Percentiles rank a stretch among this genome's conserved stretches.
Evolutionary conservation across 2,888 invertebrate species (phyloP).

Genomic region (Axea sp.): DNA sequence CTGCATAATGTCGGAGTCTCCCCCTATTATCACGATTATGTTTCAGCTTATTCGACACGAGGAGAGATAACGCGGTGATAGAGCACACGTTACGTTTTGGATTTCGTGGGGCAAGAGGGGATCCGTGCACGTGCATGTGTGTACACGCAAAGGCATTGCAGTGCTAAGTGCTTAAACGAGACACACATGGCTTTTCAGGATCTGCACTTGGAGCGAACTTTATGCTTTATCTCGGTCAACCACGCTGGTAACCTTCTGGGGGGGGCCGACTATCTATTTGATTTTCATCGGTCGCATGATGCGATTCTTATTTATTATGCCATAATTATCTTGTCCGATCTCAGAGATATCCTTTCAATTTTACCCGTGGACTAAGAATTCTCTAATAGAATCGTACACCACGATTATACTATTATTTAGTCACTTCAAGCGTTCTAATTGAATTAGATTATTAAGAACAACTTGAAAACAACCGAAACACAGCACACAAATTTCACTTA

Average conservation of each 20-base stretch:
- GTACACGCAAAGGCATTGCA: slow-evolving; percentile 61
- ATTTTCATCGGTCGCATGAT: slow-evolving; percentile 52
- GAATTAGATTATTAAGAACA: too few species aligned
- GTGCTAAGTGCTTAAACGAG: slow-evolving; percentile 70
- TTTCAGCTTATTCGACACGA: slow-evolving; percentile 63
- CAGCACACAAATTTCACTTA: too few species aligned
- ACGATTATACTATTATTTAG: too few species aligned
- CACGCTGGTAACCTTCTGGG: slow-evolving; percentile 20
- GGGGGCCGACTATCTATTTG: slow-evolving; percentile 35
- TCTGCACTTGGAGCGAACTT: slow-evolving; percentile 55
- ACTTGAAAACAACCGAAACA: too few species aligned
- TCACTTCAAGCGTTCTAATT: too few species aligned
- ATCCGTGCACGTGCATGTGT: slow-evolving; percentile 61
- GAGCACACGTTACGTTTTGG: slow-evolving; percentile 75
- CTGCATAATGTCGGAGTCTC: slow-evolving; percentile 55
- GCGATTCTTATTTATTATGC: slow-evolving; percentile 37
- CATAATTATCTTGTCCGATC: slow-evolving; percentile 40
- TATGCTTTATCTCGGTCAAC: slow-evolving; percentile 64
- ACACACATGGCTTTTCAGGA: slow-evolving; percentile 73
- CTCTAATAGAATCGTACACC: too few species aligned
- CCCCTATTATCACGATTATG: slow-evolving; percentile 62
- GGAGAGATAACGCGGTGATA: slow-evolving; percentile 75
- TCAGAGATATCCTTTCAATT: slow-evolving; percentile 22
- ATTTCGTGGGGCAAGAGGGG: slow-evolving; percentile 67
- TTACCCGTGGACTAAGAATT: slow-evolving; percentile 13